Percentiles rank a stretch among this genome's conserved stretches.
Conservation (phyloP, 2,888 invertebrate genomes). For the Caenorhabditis virilis region DNA sequence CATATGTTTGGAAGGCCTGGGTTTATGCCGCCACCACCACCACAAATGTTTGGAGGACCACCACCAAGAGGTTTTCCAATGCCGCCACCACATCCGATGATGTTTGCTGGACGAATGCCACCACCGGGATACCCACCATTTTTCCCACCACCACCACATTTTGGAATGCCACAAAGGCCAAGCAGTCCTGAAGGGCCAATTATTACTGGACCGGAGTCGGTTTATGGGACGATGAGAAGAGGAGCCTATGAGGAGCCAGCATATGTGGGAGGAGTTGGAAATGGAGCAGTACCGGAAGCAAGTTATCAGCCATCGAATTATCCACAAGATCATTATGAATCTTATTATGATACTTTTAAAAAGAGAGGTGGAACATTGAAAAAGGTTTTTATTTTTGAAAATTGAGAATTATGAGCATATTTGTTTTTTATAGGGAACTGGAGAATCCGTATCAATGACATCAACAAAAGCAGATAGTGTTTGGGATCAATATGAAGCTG, state of each 20-base stretch:
- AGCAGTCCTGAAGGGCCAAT: slow-evolving; percentile 55
- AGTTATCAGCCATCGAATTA: slow-evolving; percentile 59
- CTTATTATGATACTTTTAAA: slow-evolving; percentile 65
- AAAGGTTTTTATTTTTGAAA: slow-evolving; percentile 15
- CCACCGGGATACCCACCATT: slow-evolving; percentile 14
- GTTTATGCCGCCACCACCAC: slow-evolving; percentile 46
- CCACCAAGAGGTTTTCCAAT: slow-evolving; percentile 44
- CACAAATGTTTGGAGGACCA: slow-evolving; percentile 19
- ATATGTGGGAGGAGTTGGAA: slow-evolving; percentile 72
- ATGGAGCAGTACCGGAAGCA: slow-evolving; percentile 40
- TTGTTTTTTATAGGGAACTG: background rate
- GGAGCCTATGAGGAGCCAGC: slow-evolving; percentile 71
- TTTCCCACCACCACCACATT: slow-evolving; percentile 31
- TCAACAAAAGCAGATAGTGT: slow-evolving; percentile 32
- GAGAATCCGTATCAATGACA: slow-evolving; percentile 12
- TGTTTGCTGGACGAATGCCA: slow-evolving; percentile 19
- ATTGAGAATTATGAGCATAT: background rate
- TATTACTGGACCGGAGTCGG: slow-evolving; percentile 63
- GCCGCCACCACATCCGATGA: slow-evolving; percentile 41
- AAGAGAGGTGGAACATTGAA: slow-evolving; percentile 39
- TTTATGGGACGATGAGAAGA: slow-evolving; percentile 59
- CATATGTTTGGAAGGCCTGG: slow-evolving; percentile 28
- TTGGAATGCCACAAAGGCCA: slow-evolving; percentile 17
- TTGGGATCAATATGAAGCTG: slow-evolving; percentile 62
- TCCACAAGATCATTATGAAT: slow-evolving; percentile 62